These are phyloP conservation scores for Dromas ardeola DNA, from an alignment of 2,113 vertebrate genomes.

Conservation along the genomic window DNA sequence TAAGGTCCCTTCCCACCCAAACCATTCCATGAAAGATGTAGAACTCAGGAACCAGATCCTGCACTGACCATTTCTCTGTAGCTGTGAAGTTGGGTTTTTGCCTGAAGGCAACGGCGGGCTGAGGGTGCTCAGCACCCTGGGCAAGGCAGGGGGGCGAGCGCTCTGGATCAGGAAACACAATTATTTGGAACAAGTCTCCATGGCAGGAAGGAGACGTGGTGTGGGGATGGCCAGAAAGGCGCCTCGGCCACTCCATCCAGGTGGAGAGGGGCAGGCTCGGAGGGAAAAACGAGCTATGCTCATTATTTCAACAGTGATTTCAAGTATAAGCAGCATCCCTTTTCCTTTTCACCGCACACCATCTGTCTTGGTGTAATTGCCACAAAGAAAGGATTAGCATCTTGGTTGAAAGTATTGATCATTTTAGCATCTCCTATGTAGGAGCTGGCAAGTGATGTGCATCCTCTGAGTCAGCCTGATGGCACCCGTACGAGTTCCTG, in stretches of 20 bases:
- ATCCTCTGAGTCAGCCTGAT: neutral
- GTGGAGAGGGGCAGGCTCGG: neutral
- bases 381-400: neutral
- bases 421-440: neutral
- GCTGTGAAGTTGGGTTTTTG: too few species aligned
- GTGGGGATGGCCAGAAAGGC: neutral
- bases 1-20: neutral
- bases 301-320: neutral
- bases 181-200: neutral
- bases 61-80: neutral
- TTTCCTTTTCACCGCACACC: neutral
- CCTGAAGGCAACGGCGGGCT: neutral
- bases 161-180: neutral
- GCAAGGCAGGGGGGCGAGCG: neutral
- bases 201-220: neutral
- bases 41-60: neutral
- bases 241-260: fast-evolving
- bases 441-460: neutral
- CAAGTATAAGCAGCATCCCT: neutral
- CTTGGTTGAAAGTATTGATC: neutral
- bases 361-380: neutral
- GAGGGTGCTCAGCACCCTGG: neutral
- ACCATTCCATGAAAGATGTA: neutral
- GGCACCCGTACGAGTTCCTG: neutral
- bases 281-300: neutral